Evolutionary conservation across 2,113 vertebrate species (phyloP).

Genomic region (Genyomyrus donnyi): DNA sequence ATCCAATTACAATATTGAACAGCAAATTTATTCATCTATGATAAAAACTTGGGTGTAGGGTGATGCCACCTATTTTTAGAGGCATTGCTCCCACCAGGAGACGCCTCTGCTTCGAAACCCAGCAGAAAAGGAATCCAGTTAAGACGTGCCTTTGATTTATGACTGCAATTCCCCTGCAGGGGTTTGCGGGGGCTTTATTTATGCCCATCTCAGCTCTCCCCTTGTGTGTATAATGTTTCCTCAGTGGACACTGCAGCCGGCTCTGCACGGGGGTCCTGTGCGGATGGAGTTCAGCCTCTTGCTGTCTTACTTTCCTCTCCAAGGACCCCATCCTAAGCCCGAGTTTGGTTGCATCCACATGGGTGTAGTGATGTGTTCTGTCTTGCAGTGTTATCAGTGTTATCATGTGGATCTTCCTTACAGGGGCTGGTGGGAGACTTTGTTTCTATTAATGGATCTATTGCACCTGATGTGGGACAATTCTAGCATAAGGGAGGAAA

Average conservation of each 20-base stretch:
- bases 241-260: not conserved
- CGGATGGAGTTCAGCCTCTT: not conserved
- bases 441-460: not conserved
- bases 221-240: not conserved
- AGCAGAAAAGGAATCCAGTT: not conserved
- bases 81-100: not conserved
- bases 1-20: not conserved
- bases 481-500: not conserved
- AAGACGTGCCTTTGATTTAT: conserved; percentile 13
- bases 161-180: not conserved
- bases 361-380: not conserved
- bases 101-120: not conserved
- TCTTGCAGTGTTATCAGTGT: too few species aligned
- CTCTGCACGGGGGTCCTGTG: not conserved
- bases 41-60: not conserved
- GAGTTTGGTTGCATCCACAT: not conserved
- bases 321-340: not conserved
- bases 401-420: not conserved
- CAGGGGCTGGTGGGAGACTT: not conserved
- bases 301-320: not conserved
- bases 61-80: not conserved
- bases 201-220: not conserved
- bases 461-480: not conserved
- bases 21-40: not conserved
- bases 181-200: not conserved